Conservation (phyloP, 2,888 invertebrate genomes). For the Bugula neritina region DNA sequence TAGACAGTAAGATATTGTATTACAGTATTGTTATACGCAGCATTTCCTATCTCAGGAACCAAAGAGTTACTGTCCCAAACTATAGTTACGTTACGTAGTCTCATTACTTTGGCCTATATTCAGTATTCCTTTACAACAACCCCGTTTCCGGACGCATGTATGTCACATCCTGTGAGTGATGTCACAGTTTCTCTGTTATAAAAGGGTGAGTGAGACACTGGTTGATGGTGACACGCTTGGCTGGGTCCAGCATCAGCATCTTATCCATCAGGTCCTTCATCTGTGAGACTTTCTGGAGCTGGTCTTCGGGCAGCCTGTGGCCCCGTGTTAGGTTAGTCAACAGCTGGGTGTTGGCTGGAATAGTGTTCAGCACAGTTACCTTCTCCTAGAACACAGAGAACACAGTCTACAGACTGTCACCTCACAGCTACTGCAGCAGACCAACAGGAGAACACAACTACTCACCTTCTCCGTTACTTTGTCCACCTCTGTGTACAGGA, state of each 20-base stretch:
- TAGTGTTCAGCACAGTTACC: slow-evolving; percentile 77
- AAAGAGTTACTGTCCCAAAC: no score
- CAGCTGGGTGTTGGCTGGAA: slow-evolving; percentile 78
- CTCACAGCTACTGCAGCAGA: slow-evolving; percentile 54
- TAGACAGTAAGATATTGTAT: background rate
- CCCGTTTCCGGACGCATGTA: no score
- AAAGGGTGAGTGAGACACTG: slow-evolving; percentile 90
- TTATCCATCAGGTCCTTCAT: slow-evolving; percentile 85
- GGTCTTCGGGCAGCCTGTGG: slow-evolving; percentile 79
- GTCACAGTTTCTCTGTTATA: slow-evolving; percentile 76
- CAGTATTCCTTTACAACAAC: no score
- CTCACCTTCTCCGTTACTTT: slow-evolving; percentile 91
- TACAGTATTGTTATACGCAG: no score
- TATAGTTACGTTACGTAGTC: no score
- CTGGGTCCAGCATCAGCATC: slow-evolving; percentile 83
- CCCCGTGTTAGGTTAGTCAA: slow-evolving; percentile 80
- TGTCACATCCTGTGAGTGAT: background rate
- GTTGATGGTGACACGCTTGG: slow-evolving; percentile 86
- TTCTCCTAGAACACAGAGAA: slow-evolving; percentile 71
- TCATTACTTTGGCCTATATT: no score
- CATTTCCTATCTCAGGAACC: no score
- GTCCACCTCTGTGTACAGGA: slow-evolving; percentile 93
- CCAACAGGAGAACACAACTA: slow-evolving; percentile 26
- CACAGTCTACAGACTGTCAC: background rate
- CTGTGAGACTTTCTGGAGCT: slow-evolving; percentile 83